Percentiles rank a stretch among this genome's conserved stretches.
phyloP scores from a whole-genome alignment of 2,888 invertebrate genomes.

The Mythimna ferrago region DNA sequence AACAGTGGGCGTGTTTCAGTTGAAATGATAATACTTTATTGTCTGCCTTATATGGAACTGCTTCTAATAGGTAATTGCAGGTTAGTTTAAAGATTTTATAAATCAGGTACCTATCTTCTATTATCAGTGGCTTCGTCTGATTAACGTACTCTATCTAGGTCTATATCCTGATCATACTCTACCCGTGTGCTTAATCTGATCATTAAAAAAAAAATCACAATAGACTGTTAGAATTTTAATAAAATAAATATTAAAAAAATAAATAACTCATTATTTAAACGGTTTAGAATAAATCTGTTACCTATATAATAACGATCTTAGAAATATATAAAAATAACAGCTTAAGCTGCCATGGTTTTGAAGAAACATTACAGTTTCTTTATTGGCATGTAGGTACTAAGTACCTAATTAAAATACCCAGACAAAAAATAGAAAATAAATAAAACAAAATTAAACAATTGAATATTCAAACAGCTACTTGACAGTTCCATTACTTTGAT shows the following conservation, averaged over 20 bases:
- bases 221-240: too few relatives aligned
- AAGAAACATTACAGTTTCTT: too few relatives aligned
- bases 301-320: background rate
- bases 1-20: too few relatives aligned
- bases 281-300: background rate
- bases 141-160: background rate
- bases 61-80: background rate
- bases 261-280: background rate
- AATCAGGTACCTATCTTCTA: background rate
- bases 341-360: too few relatives aligned
- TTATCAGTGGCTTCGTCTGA: background rate
- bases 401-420: too few relatives aligned
- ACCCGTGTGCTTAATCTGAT: background rate
- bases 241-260: background rate
- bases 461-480: conserved; percentile 7
- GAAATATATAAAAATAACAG: background rate
- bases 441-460: background rate
- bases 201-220: too few relatives aligned
- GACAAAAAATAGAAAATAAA: background rate
- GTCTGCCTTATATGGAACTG: background rate
- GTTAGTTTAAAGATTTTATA: background rate
- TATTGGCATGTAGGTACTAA: too few relatives aligned
- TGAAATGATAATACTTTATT: too few relatives aligned
- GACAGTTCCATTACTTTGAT: too few relatives aligned
- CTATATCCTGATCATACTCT: background rate